These are phyloP conservation scores for Gouania willdenowi DNA, from an alignment of 2,797 vertebrate genomes.

Conservation along the genomic window DNA sequence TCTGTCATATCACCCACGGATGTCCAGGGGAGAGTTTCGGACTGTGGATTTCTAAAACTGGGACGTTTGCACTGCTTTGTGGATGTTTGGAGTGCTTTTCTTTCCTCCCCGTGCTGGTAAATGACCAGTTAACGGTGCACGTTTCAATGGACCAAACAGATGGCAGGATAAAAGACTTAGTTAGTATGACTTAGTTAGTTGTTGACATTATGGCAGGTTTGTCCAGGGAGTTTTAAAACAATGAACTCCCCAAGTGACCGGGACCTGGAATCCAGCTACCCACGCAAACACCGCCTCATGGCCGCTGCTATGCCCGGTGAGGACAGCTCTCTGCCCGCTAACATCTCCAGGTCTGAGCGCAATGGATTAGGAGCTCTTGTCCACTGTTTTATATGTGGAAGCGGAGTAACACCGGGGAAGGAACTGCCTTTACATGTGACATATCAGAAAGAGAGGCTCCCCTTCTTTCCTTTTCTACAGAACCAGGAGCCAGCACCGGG, in stretches of 20 bases:
- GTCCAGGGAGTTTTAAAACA: slow-evolving; percentile 34
- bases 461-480: slow-evolving; percentile 92
- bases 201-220: slow-evolving; percentile 42
- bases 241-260: slow-evolving; percentile 77
- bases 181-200: slow-evolving; percentile 39
- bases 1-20: slow-evolving; percentile 40
- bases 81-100: slow-evolving; percentile 23
- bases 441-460: slow-evolving; percentile 71
- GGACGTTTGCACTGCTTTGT: slow-evolving; percentile 13
- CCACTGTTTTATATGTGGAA: slow-evolving; percentile 91
- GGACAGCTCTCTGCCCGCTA: slow-evolving; percentile 65
- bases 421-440: slow-evolving; percentile 83
- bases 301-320: slow-evolving; percentile 75
- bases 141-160: slow-evolving; percentile 54
- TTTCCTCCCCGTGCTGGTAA: slow-evolving; percentile 32
- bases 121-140: too few species aligned
- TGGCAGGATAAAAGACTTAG: slow-evolving; percentile 26
- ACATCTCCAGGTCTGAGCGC: slow-evolving; percentile 66
- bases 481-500: slow-evolving; percentile 93
- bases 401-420: slow-evolving; percentile 85
- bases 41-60: slow-evolving; percentile 15
- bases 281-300: slow-evolving; percentile 91
- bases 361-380: slow-evolving; percentile 72
- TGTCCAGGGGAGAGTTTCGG: slow-evolving; percentile 34
- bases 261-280: slow-evolving; percentile 71